Conservation (phyloP, 2,888 invertebrate genomes). For the Pollenia amentaria region DNA sequence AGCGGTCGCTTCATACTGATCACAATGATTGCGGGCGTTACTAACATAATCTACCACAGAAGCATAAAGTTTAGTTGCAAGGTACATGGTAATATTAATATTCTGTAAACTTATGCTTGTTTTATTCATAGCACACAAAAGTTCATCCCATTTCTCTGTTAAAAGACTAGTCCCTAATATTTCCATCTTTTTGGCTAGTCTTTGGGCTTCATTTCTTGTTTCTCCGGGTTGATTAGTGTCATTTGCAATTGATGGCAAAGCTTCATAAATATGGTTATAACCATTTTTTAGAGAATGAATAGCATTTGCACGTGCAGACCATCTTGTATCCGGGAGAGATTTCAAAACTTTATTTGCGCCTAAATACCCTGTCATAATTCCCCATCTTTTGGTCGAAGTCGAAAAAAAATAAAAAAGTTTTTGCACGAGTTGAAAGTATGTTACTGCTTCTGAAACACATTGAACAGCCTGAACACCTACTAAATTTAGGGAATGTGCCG, state of each 20-base stretch:
- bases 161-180: not conserved
- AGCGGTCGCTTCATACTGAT: conserved; percentile 4
- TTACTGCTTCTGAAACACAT: too few species aligned
- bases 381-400: too few species aligned
- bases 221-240: conserved; percentile 21
- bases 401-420: too few species aligned
- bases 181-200: conserved; percentile 6
- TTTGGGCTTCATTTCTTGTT: conserved; percentile 13
- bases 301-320: conserved; percentile 44
- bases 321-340: conserved; percentile 52
- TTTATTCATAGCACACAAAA: not conserved
- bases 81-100: too few species aligned
- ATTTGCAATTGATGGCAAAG: conserved; percentile 21
- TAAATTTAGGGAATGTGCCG: too few species aligned
- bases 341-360: conserved; percentile 50
- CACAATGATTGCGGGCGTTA: not conserved
- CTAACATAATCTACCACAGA: conserved; percentile 25
- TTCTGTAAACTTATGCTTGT: conserved; percentile 1
- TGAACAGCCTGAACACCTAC: too few species aligned
- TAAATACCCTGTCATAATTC: too few species aligned
- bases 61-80: conserved; percentile 6
- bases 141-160: not conserved
- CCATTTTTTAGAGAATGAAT: conserved; percentile 35
- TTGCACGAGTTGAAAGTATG: too few species aligned
- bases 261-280: conserved; percentile 65